A percentile compares a stretch with the other conserved stretches of the same genome.
Conservation (phyloP, 1,140 invertebrate genomes). For the Ceratosolen solmsi region DNA sequence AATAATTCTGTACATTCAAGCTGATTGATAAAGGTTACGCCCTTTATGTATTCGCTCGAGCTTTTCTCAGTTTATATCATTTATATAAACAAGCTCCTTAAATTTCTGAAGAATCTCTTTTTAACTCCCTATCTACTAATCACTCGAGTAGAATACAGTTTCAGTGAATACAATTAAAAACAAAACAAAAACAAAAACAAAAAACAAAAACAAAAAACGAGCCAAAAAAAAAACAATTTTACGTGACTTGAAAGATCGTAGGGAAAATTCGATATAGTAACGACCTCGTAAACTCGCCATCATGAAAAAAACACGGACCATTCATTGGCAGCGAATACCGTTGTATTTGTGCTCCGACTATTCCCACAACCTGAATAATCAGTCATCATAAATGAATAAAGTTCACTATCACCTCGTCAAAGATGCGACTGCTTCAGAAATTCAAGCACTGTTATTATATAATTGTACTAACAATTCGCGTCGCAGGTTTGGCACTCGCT, state of each 20-base stretch:
- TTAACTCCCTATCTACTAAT: not conserved
- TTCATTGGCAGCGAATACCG: not conserved
- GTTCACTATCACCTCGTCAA: too few relatives aligned
- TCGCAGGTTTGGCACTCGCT: not conserved
- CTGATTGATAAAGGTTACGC: too few relatives aligned
- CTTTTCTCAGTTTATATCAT: too few relatives aligned
- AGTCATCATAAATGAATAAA: not conserved
- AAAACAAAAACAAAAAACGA: too few relatives aligned
- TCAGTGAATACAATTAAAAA: not conserved
- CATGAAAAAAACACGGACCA: not conserved
- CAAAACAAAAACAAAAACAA: too few relatives aligned
- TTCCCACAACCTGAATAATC: too few relatives aligned
- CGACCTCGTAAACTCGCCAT: not conserved
- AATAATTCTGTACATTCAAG: too few relatives aligned
- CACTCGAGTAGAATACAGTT: not conserved
- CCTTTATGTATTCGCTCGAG: too few relatives aligned
- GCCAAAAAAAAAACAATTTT: too few relatives aligned
- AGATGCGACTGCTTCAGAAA: not conserved
- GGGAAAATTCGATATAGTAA: not conserved
- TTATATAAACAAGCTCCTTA: too few relatives aligned
- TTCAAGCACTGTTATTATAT: not conserved
- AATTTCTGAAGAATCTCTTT: not conserved
- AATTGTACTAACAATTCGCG: not conserved
- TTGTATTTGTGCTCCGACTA: too few relatives aligned
- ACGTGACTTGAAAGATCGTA: slow-evolving; percentile 4